Percentiles rank a stretch among this genome's conserved stretches.
These are phyloP conservation scores for Bombus huntii DNA, from an alignment of 1,140 invertebrate species.

Conservation along the genomic window DNA sequence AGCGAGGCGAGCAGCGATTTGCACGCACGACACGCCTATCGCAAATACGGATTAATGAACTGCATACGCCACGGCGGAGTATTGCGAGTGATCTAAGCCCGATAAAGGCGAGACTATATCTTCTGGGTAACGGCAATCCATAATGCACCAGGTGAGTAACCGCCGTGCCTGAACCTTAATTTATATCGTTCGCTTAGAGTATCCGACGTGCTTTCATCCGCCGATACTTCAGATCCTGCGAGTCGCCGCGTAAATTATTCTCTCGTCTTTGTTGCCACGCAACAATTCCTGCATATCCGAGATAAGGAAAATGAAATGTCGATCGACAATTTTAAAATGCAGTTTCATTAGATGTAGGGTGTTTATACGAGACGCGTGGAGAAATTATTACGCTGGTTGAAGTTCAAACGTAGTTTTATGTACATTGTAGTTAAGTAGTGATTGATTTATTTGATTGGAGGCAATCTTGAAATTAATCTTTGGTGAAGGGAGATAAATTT, in stretches of 20 bases:
- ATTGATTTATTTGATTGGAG: neutral
- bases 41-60: constrained; percentile 74
- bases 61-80: constrained; percentile 69
- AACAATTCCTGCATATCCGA: neutral
- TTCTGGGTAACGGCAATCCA: constrained; percentile 47
- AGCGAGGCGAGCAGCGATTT: constrained; percentile 15
- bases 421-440: neutral
- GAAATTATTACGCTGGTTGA: neutral
- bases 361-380: neutral
- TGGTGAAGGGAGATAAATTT: neutral
- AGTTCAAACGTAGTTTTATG: neutral
- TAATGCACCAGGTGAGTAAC: constrained; percentile 60
- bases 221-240: constrained; percentile 48
- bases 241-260: constrained; percentile 31
- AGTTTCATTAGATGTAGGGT: no score
- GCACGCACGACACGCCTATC: constrained; percentile 56
- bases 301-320: neutral
- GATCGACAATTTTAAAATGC: neutral
- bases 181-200: constrained; percentile 59
- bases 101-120: constrained; percentile 69
- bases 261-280: neutral
- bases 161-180: constrained; percentile 58
- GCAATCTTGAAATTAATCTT: neutral
- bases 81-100: constrained; percentile 73
- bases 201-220: constrained; percentile 69